A percentile compares a stretch with the other conserved stretches of the same genome.
Conservation (phyloP, 2,888 invertebrate genomes). For the Rhodophaea formosa region DNA sequence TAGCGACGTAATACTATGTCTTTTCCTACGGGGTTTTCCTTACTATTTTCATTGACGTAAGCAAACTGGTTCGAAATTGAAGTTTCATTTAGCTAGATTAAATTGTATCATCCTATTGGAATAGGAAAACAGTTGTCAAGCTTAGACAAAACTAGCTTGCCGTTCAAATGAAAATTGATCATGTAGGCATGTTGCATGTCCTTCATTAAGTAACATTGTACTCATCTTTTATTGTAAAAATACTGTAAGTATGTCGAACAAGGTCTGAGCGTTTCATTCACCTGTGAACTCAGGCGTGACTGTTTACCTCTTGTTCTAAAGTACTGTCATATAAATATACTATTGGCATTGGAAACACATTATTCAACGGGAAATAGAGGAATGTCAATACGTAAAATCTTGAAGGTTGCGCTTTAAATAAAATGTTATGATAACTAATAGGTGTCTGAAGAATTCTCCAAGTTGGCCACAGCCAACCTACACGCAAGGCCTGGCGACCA, state of each 20-base stretch:
- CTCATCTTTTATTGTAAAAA: background rate
- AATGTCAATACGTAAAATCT: constrained; percentile 9
- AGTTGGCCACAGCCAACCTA: constrained; percentile 24
- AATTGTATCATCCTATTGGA: too few relatives aligned
- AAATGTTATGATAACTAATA: constrained; percentile 11
- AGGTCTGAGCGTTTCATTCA: constrained; percentile 2
- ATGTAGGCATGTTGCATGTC: background rate
- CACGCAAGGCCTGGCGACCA: constrained; percentile 24
- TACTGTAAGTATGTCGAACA: background rate
- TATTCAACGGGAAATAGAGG: constrained; percentile 1
- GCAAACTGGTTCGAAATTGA: too few relatives aligned
- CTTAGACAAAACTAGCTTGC: too few relatives aligned
- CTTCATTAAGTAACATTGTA: background rate
- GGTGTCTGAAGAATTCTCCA: constrained; percentile 24
- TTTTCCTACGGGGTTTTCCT: too few relatives aligned
- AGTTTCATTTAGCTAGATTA: too few relatives aligned
- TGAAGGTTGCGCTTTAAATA: constrained; percentile 12
- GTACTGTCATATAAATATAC: background rate
- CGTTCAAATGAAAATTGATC: background rate
- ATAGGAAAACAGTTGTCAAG: too few relatives aligned
- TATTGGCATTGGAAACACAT: constrained; percentile 1
- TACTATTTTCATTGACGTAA: background rate
- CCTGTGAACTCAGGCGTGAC: background rate
- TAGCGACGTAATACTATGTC: background rate
- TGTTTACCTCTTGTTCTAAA: background rate